Base-by-base conservation (phyloP, 2,888 invertebrate genomes). In the Polietes domitor region DNA sequence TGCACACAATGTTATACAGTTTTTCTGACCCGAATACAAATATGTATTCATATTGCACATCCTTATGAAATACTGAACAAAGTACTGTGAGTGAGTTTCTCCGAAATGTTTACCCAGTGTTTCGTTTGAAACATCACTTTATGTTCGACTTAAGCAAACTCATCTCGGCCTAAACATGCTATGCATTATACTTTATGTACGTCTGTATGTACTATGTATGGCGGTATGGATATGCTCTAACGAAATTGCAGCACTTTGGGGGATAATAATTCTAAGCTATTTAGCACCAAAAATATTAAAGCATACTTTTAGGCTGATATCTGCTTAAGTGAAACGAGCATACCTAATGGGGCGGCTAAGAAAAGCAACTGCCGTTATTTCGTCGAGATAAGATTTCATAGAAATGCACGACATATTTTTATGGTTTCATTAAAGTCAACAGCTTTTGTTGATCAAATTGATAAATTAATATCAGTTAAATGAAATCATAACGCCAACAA, bases 381-480 rank as follows among this genome's bases (percentile, higher is more conserved):
- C n/a, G n/a, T 21, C 37, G 37, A 24, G 6, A 65, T 26, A 15
- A 72, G 82, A 83, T 86, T 86, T 70, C 85, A 86, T 86, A 41
- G 28, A 37, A 77, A 77, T 75, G 68, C 19, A 70, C 77, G 61
- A 86, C 86, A 87, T 86, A 87, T 88, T 89, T 87, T 87, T 87
- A 88, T 87, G 86, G 82, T 83, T 75, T 82, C 85, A 81, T 75
- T 77, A 58, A 79, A 86, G 84, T 83, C 82, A 83, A 85, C 81
- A 74, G 81, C 72, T 63, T 73, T 55, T 55, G 50, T 37, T 53
- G 86, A 86, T 89, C 88, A 89, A 89, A 88, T 88, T 89, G 89
- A 89, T 88, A 89, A 89, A 89, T 89, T 89, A 89, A 88, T 89
- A 79, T 68, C 82, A 72, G 71, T 72, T 72, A 82, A 82, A 82